Base-by-base conservation (phyloP, 2,113 vertebrate species). In the Grammomys surdaster region DNA sequence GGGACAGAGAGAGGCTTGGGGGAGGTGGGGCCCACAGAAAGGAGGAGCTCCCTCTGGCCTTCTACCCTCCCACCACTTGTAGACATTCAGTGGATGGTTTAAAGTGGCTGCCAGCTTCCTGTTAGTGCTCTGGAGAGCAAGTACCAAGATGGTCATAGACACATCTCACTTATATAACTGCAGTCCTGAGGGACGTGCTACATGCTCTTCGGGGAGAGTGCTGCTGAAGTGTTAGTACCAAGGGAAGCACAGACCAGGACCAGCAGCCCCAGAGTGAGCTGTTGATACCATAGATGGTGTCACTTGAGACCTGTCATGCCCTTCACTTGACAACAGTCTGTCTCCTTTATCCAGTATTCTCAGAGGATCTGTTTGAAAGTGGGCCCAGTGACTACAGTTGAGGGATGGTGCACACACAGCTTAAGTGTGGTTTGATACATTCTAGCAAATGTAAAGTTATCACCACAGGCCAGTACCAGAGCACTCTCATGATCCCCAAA, bases 1-100 rank as follows among this genome's bases (percentile, higher is more conserved):
- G 7, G 22, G 1, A 26, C 0, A 9, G 17, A n/a, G 36, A 14
- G 6, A 20, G 51, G 4, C 1, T 1, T 3, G 3, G 51, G 19
- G 56, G 6, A 1, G 14, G 4, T 33, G 3, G 81, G 7, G 4
- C 19, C 22, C 7, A 31, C n/a, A 51, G 76, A 26, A 12, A 24
- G 12, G 56, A 51, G 54, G 3, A 3, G 56, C 46, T 51, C 16
- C 10, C 46, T 67, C 72, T 7, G 33, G 60, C 28, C 46, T 70
- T 36, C 70, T 4, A 0, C 51, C 22, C 56, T 3, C 36, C 20
- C 28, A 63, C 7, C 4, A 24, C 14, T 60, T 54, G 28, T n/a
- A 51, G 12, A n/a, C 16, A 46, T 11, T 43, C 16, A 26, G 12
- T 16, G 2, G 60, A 33, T 10, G n/a, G 24, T 31, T 65, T 48